These are phyloP conservation scores for Oryzias woworae DNA, from an alignment of 2,113 vertebrate species.

Conservation along the genomic window DNA sequence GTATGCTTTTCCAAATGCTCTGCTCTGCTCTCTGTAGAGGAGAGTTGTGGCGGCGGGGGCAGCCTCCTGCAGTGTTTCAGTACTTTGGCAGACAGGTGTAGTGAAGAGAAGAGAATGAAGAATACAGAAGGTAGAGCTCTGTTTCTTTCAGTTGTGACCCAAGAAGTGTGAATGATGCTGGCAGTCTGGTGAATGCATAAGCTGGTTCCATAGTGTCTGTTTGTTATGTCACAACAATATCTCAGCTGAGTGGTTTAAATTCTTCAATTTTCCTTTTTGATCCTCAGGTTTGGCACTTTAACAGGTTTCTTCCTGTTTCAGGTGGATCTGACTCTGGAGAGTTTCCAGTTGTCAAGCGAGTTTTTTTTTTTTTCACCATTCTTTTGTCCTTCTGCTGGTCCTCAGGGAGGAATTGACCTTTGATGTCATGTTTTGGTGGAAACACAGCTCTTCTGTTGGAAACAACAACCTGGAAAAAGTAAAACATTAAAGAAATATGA, in stretches of 20 bases:
- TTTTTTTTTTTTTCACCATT: conserved; percentile 56
- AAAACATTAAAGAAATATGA: not conserved
- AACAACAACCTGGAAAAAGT: not conserved
- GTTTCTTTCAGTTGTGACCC: not conserved
- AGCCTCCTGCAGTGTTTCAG: conserved; percentile 53
- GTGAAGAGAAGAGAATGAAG: conserved; percentile 21
- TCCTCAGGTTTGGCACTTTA: not conserved
- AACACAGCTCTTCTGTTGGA: not conserved
- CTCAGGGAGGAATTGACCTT: conserved; percentile 51
- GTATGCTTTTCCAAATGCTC: conserved; percentile 60
- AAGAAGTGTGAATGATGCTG: conserved; percentile 1
- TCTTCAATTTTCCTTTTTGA: conserved; percentile 1
- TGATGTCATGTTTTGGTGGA: conserved; percentile 18
- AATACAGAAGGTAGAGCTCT: conserved; percentile 10
- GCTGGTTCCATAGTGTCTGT: not conserved
- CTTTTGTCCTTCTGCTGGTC: conserved; percentile 45
- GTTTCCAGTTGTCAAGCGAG: conserved; percentile 60
- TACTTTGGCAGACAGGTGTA: conserved; percentile 51
- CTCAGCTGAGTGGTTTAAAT: not conserved
- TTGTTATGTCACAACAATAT: conserved; percentile 1
- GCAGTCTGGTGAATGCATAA: conserved; percentile 11
- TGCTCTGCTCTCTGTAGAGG: conserved; percentile 17
- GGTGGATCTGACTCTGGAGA: conserved; percentile 35
- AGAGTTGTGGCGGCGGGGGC: conserved; percentile 17
- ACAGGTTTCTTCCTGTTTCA: conserved; percentile 1